Evolutionary conservation across 2,113 vertebrate genomes (phyloP), one percentile per base, ranked within the genome.

Genomic region (Xiphias gladius): DNA sequence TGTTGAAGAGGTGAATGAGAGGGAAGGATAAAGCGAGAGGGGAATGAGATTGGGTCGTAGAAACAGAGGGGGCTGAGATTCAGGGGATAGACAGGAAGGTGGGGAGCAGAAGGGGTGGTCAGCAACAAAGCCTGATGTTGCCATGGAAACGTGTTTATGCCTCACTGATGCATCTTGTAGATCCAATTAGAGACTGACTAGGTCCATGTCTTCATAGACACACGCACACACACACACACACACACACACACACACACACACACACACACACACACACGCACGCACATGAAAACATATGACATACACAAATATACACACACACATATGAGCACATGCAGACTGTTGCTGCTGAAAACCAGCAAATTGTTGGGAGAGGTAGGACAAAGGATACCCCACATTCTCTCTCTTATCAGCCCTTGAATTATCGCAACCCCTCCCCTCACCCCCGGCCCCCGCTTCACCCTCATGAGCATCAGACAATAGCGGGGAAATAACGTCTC

Each of bases 101-200:
- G 70, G 84, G 76, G 69, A 54, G 64, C 69, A 17, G 80, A 50
- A 65, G 82, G 86, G 86, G 84, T 72, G 90, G 91, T 91, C 91
- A 93, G 86, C 87, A 80, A 92, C 91, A 93, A 94, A 93, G 94
- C 93, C 88, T 65, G 22, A 20, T 28, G 95, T 97, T 96, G 88
- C 95, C 93, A 96, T 96, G 95, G 94, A 73, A 86, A 97, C 96
- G 64, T 85, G 88, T 96, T 96, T 96, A 95, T 96, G 96, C 96
- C 96, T 96, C 96, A 93, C 95, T 96, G 95, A 94, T 96, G 96
- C 89, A 93, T 96, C 93, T 93, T 96, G 96, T 96, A 97, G 97
- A 96, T 96, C 96, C 95, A 94, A 96, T 96, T 96, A 94, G 96
- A 94, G 94, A 74, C 90, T 95, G 95, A 96, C 96, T 94, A 94